These are phyloP conservation scores for Apaloderma vittatum DNA, from an alignment of 2,113 vertebrate species.

Conservation along the genomic window DNA sequence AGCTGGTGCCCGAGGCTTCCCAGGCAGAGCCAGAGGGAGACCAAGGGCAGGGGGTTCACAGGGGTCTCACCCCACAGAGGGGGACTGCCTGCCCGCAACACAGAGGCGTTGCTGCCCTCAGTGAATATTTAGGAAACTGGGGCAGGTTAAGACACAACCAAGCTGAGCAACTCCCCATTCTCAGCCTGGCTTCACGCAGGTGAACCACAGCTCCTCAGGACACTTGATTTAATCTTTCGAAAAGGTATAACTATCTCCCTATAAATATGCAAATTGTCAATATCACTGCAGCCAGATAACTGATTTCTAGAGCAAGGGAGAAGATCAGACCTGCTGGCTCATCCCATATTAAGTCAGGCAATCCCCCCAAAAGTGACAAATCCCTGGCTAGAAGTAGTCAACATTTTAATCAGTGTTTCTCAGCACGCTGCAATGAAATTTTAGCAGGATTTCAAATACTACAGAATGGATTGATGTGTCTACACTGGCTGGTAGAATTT, in stretches of 20 bases:
- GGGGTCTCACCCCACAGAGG: fast-evolving
- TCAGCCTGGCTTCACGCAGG: background rate
- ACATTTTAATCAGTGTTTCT: background rate
- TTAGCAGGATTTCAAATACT: background rate
- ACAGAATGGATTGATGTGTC: background rate
- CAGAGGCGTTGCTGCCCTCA: background rate
- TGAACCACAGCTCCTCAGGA: background rate
- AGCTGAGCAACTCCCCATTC: background rate
- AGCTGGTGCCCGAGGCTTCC: background rate
- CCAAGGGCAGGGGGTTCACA: background rate
- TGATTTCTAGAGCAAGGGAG: background rate
- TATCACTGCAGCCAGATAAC: background rate
- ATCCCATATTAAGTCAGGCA: background rate
- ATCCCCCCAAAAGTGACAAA: background rate
- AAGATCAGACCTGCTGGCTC: background rate
- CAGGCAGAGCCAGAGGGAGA: fast-evolving
- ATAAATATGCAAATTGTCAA: background rate
- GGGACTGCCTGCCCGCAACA: background rate
- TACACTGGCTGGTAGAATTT: background rate
- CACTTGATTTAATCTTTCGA: background rate
- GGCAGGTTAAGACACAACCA: background rate
- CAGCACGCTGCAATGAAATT: background rate
- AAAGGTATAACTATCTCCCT: background rate
- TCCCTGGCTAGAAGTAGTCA: background rate
- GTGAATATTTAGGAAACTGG: fast-evolving